Base-by-base conservation (phyloP, 1,140 invertebrate species). In the Drosophila simulans region DNA sequence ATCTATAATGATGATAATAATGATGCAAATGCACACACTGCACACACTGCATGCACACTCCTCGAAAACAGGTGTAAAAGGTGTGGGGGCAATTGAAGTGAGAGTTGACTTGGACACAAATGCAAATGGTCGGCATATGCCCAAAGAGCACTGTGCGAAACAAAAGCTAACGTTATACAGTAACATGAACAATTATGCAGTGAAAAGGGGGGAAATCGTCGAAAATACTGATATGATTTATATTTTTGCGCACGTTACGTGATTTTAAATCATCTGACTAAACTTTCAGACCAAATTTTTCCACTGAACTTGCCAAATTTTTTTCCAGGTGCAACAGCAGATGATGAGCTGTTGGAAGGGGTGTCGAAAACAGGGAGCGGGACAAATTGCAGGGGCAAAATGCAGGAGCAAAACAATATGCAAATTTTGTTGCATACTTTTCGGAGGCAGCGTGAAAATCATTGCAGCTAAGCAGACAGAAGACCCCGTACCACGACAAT, bases 391-490 rank as follows among this genome's bases (percentile, higher is more conserved):
- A 39, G 54, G 55, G 58, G 80, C 54, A 43, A 63, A 37, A 49
- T 59, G 56, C 70, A 55, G 55, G 65, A 81, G 76, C 81, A 90
- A 90, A 89, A 90, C 85, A 89, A 89, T 85, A 89, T 89, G 85
- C 85, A 89, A 89, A 89, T 89, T 90, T 65, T 31, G 73, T 78
- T 90, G 85, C 85, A 90, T 86, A 85, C 85, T 89, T 89, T 89
- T 90, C 64, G 77, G 77, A 62, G 80, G 68, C 81, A 90, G 85
- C 85, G 84, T 88, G 80, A 83, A 88, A 88, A 89, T 85, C 85
- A 86, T 81, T 86, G 84, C 77, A 88, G 77, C 72, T 84, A 80
- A 77, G 69, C 83, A 80, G 80, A 64, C 71, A 31, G 64, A 15
- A 62, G 51, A 40, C 42, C 68, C 68, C 37, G 22, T 20, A 20